Percentiles rank a stretch among this genome's conserved stretches.
phyloP scores from a whole-genome alignment of 1,140 invertebrate genomes.

The Papilio xuthus region DNA sequence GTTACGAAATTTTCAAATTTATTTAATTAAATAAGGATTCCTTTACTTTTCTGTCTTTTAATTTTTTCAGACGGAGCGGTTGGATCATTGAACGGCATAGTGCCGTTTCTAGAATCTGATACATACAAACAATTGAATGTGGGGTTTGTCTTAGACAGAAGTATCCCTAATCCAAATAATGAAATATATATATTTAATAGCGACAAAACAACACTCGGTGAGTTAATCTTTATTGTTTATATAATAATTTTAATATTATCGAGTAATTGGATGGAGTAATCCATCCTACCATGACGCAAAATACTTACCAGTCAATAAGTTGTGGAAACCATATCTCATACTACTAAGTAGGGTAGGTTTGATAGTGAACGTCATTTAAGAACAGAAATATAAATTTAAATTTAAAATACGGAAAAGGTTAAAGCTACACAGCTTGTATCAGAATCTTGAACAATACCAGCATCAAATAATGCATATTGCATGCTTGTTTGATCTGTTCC shows the following conservation, averaged over 20 bases:
- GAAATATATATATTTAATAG: not conserved
- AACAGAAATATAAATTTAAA: not conserved
- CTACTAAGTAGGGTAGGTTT: too few relatives aligned
- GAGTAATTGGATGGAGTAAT: too few relatives aligned
- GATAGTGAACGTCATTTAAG: not conserved
- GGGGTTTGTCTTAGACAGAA: constrained; percentile 1
- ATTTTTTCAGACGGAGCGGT: not conserved
- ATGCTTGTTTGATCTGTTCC: not conserved
- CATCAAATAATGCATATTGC: not conserved
- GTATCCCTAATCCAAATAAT: not conserved
- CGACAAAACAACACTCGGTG: not conserved
- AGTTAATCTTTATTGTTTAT: not conserved
- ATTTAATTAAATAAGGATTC: not conserved
- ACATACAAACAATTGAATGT: not conserved
- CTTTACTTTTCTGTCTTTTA: not conserved
- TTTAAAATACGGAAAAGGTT: not conserved
- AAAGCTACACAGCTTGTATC: too few relatives aligned
- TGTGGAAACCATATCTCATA: too few relatives aligned
- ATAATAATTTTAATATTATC: too few relatives aligned
- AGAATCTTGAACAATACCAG: too few relatives aligned
- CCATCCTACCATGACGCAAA: too few relatives aligned
- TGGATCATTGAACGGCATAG: not conserved
- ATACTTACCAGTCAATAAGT: too few relatives aligned
- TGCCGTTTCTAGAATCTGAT: not conserved
- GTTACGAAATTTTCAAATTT: not conserved